Base-by-base conservation (phyloP, 2,888 invertebrate genomes). In the Nomada lathburiana region DNA sequence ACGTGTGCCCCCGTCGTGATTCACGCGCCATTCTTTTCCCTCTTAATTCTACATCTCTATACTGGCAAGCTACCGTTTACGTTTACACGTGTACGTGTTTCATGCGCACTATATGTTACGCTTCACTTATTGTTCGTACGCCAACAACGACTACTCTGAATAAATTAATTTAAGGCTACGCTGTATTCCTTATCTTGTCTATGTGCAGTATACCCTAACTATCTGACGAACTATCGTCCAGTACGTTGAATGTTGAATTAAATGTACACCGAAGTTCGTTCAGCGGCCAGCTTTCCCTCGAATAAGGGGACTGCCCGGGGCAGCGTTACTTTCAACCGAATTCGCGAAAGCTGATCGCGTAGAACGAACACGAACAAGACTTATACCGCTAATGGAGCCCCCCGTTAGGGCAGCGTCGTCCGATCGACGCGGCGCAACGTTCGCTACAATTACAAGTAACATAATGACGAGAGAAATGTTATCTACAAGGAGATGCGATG, bases 31-130 rank as follows among this genome's bases (percentile, higher is more conserved):
- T 36, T 36, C 36, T 36, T 36, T 36, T 53, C 55, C 68, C 63
- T 5, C 16, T 70, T 80, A 63, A 78, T 62, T 71, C 77, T 87
- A 87, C 47, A 42, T 71, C 79, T 59, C 78, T 76, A 69, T 90
- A 91, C 90, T 92, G 91, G 91, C 92, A 91, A 92, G 91, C 88
- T 90, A 90, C 80, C 87, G 74, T 89, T 85, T 88, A 80, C 65
- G 79, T 69, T 44, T 62, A 62, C 36, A 16, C 23, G 23, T 63
- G 44, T 62, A 18, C n/a, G 23, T 63, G 36, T 62, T 20, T 36
- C 23, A 57, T 50, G 23, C 63, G 13, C 72, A 50, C 20, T 70
- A 71, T 23, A 62, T 42, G 55, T 63, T 72, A 84, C 68, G 74
- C 67, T 79, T n/a, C 57, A 71, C 62, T 65, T 72, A 70, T 73